A percentile compares a stretch with the other conserved stretches of the same genome.
Evolutionary conservation across 2,888 invertebrate genomes (phyloP).

Genomic region (Meiosimyza decipiens): DNA sequence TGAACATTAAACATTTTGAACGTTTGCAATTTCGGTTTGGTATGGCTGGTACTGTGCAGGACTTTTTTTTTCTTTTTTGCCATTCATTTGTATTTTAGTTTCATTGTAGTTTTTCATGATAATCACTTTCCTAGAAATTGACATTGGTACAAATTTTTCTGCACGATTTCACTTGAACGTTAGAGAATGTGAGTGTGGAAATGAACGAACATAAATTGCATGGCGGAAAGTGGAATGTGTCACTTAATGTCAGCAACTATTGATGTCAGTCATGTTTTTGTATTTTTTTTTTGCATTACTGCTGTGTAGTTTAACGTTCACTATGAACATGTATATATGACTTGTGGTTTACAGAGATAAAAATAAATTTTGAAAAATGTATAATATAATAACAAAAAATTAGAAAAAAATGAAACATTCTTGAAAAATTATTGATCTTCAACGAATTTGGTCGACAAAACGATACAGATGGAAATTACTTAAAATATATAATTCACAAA

Average conservation of each 20-base stretch:
- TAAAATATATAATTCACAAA: too few relatives aligned
- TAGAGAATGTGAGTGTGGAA: not conserved
- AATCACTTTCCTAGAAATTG: not conserved
- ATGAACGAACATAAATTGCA: not conserved
- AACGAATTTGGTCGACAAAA: too few relatives aligned
- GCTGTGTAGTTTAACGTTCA: not conserved
- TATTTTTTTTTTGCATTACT: too few relatives aligned
- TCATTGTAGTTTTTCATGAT: too few relatives aligned
- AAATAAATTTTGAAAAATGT: too few relatives aligned
- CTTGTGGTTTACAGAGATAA: too few relatives aligned
- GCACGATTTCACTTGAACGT: conserved; percentile 20
- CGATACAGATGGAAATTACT: too few relatives aligned
- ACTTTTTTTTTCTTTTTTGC: too few relatives aligned
- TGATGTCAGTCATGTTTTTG: conserved; percentile 11
- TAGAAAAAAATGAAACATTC: too few relatives aligned
- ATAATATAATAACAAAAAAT: too few relatives aligned
- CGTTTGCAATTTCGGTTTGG: not conserved
- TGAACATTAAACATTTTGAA: conserved; percentile 17
- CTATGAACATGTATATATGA: not conserved
- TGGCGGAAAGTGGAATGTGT: conserved; percentile 7
- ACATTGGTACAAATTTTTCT: conserved; percentile 21
- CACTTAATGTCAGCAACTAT: conserved; percentile 25
- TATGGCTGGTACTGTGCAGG: not conserved
- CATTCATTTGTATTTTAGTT: too few relatives aligned
- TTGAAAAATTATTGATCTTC: too few relatives aligned